Percentiles rank a stretch among this genome's conserved stretches.
phyloP scores from a whole-genome alignment of 1,140 invertebrate species.

The Brachionus plicatilis region DNA sequence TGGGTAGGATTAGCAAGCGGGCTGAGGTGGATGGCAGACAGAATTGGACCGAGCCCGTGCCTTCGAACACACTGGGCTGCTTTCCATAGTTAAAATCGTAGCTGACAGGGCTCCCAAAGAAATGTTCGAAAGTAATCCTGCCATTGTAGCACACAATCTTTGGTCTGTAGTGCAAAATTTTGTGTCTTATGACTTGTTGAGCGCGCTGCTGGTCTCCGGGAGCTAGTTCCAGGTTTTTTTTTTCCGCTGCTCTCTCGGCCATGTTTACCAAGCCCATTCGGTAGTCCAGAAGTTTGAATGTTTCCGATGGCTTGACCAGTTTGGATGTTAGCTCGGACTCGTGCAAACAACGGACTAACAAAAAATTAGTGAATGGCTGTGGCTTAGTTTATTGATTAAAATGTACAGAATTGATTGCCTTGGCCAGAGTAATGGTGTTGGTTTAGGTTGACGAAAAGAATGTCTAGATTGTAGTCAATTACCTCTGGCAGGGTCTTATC shows the following conservation, averaged over 20 bases:
- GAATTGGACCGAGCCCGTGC: constrained; percentile 89
- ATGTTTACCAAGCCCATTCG: constrained; percentile 27
- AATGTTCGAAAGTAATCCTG: constrained; percentile 67
- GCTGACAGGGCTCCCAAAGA: constrained; percentile 66
- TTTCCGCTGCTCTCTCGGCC: background rate
- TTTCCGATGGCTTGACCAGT: background rate
- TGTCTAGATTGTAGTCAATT: constrained; percentile 70
- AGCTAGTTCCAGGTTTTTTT: constrained; percentile 22
- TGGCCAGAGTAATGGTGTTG: constrained; percentile 96
- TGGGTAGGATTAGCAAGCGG: constrained; percentile 84
- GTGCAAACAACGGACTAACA: constrained; percentile 57
- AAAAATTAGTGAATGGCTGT: constrained; percentile 83
- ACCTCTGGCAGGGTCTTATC: constrained; percentile 92
- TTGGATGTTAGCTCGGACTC: constrained; percentile 5
- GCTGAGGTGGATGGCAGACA: constrained; percentile 97
- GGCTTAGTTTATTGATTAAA: constrained; percentile 59
- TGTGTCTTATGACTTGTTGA: constrained; percentile 79
- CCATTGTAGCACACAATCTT: constrained; percentile 98
- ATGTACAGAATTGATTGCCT: constrained; percentile 89
- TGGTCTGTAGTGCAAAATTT: constrained; percentile 81
- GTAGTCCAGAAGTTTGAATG: background rate
- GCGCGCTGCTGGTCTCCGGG: constrained; percentile 95
- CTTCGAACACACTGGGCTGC: constrained; percentile 82
- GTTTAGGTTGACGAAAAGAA: constrained; percentile 63
- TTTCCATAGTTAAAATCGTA: constrained; percentile 94